phyloP scores from a whole-genome alignment of 2,797 vertebrate species.

The Coreius guichenoti region DNA sequence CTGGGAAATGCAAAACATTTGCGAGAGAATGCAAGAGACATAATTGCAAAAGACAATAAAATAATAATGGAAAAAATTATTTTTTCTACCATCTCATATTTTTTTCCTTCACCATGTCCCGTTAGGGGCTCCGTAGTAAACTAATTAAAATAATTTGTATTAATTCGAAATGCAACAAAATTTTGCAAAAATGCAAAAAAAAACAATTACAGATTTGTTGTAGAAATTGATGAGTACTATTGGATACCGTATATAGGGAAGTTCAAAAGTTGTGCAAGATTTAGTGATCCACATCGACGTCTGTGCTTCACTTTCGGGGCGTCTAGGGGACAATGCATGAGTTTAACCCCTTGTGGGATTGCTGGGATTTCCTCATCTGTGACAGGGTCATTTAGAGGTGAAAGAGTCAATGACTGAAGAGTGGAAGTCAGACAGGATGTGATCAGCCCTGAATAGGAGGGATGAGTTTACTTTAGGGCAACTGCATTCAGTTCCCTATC shows the following conservation, averaged over 20 bases:
- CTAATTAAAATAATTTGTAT: too few species aligned
- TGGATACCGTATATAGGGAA: conserved; percentile 4
- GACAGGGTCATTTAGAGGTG: conserved; percentile 50
- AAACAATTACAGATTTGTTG: too few species aligned
- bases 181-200: too few species aligned
- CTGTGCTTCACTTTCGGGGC: neutral
- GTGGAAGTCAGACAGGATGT: conserved; percentile 66
- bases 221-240: neutral
- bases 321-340: neutral
- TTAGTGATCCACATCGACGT: neutral
- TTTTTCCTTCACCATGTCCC: too few species aligned
- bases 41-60: too few species aligned
- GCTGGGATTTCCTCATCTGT: neutral
- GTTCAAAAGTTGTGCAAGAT: conserved; percentile 26
- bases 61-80: too few species aligned
- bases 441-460: conserved; percentile 43
- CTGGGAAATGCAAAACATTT: too few species aligned
- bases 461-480: conserved; percentile 14
- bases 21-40: too few species aligned
- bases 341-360: neutral
- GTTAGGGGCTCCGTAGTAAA: too few species aligned
- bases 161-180: neutral
- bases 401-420: conserved; percentile 56
- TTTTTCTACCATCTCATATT: too few species aligned
- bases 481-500: neutral